Conservation (phyloP, 2,113 vertebrate species). For the Panthera tigris region DNA sequence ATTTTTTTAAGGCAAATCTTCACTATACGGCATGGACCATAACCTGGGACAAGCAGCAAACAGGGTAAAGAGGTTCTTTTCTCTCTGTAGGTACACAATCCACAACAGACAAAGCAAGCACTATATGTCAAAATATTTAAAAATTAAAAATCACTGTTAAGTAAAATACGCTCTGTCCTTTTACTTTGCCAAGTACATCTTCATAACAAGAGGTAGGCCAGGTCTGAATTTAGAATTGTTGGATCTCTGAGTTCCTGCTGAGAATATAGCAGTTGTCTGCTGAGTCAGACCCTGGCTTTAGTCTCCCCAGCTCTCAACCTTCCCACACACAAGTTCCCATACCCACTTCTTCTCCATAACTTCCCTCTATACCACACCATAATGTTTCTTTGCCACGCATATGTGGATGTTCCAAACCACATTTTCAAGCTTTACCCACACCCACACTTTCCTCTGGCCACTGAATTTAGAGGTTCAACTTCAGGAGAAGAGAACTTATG, state of each 20-base stretch:
- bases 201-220: background rate
- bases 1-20: background rate
- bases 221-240: background rate
- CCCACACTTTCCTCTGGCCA: background rate
- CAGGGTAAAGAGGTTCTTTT: background rate
- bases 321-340: background rate
- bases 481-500: background rate
- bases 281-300: background rate
- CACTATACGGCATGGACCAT: background rate
- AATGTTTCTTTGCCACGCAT: background rate
- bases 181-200: background rate
- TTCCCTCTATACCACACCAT: background rate
- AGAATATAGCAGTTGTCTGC: background rate
- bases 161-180: background rate
- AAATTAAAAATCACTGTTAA: background rate
- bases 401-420: background rate
- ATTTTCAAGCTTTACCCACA: background rate
- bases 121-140: background rate
- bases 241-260: background rate
- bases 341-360: background rate
- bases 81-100: background rate
- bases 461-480: background rate
- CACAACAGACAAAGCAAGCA: background rate
- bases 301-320: background rate
- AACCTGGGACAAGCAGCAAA: background rate